Percentiles rank a stretch among this genome's conserved stretches.
These are phyloP conservation scores for Rhamnusium bicolor DNA, from an alignment of 2,888 invertebrate species.

Conservation along the genomic window DNA sequence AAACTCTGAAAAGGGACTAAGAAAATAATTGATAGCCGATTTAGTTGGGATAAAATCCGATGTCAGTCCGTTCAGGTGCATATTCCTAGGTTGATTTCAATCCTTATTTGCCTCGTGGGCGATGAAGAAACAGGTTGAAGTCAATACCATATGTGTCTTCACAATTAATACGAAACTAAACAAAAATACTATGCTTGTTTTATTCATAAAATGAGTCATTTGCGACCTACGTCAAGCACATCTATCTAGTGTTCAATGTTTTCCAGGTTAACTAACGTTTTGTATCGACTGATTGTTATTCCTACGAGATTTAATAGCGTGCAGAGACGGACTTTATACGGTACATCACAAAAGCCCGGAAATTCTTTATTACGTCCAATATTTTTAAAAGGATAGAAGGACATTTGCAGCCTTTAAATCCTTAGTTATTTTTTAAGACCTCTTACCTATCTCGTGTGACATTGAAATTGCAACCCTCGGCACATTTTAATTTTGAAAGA, in stretches of 20 bases:
- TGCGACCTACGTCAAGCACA: constrained; percentile 44
- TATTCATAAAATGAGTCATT: constrained; percentile 46
- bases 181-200: constrained; percentile 41
- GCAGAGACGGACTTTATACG: neutral
- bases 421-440: too few species aligned
- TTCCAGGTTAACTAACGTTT: constrained; percentile 36
- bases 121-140: constrained; percentile 47
- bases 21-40: constrained; percentile 28
- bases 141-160: constrained; percentile 41
- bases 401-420: too few species aligned
- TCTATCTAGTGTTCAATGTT: constrained; percentile 35
- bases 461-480: too few species aligned
- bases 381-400: too few species aligned
- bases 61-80: constrained; percentile 29
- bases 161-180: constrained; percentile 46
- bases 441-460: too few species aligned
- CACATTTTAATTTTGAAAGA: too few species aligned
- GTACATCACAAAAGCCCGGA: neutral
- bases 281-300: constrained; percentile 28
- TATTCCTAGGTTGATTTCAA: constrained; percentile 28
- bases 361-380: too few species aligned
- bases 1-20: constrained; percentile 19
- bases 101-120: constrained; percentile 41
- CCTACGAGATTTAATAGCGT: constrained; percentile 11
- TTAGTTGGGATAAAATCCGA: constrained; percentile 12